phyloP scores from a whole-genome alignment of 2,113 vertebrate species.

The Cochlearius cochlearius region DNA sequence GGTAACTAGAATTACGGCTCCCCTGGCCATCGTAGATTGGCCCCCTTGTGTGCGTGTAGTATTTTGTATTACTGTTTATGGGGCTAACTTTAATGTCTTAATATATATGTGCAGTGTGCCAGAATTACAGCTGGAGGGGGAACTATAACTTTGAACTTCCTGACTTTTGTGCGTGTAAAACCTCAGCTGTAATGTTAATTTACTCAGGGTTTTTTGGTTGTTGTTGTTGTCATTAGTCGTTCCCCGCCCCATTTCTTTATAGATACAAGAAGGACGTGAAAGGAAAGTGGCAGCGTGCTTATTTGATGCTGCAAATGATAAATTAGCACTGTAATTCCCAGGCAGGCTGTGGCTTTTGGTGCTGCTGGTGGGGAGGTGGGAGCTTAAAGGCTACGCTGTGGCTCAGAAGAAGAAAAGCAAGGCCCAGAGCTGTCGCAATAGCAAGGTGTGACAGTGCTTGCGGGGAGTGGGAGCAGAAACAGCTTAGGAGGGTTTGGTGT shows the following conservation, averaged over 20 bases:
- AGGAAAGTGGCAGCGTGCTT: not conserved
- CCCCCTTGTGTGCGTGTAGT: slow-evolving; percentile 17
- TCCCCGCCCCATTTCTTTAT: not conserved
- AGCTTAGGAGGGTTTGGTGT: not conserved
- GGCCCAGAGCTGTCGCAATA: rapidly evolving
- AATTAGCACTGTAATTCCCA: not conserved
- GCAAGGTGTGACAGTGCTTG: not conserved
- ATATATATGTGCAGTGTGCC: slow-evolving; percentile 59
- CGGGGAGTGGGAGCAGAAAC: not conserved
- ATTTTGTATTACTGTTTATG: slow-evolving; percentile 61
- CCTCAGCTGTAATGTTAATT: slow-evolving; percentile 40
- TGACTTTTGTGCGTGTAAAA: slow-evolving; percentile 18
- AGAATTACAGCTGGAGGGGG: slow-evolving; percentile 60
- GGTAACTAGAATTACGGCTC: slow-evolving; percentile 20
- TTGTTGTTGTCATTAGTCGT: not conserved
- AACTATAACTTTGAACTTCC: slow-evolving; percentile 56
- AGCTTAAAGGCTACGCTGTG: not conserved
- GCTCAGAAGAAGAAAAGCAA: not conserved
- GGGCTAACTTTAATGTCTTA: slow-evolving; percentile 68
- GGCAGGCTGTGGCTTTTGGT: not conserved
- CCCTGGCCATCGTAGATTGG: slow-evolving; percentile 31
- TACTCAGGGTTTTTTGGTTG: not conserved
- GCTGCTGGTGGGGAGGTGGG: not conserved
- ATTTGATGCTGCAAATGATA: not conserved
- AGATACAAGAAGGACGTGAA: not conserved